phyloP scores from a whole-genome alignment of 2,888 invertebrate genomes.

The Eristalis pertinax region DNA sequence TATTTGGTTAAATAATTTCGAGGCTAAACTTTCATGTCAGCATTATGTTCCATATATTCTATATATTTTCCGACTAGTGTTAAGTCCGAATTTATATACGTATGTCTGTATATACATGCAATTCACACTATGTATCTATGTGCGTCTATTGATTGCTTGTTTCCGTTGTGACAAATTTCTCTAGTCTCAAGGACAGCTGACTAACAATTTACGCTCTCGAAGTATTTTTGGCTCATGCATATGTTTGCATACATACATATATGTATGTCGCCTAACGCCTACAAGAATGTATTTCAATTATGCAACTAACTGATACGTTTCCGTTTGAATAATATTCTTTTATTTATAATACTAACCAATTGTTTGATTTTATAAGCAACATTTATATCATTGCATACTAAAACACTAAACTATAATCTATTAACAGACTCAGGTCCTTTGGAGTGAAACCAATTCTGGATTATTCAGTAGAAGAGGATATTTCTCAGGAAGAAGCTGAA shows the following conservation, averaged over 20 bases:
- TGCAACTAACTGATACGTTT: not conserved
- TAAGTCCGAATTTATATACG: not conserved
- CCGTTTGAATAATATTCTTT: not conserved
- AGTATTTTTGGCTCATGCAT: not conserved
- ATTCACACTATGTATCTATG: too few species aligned
- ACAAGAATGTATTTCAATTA: not conserved
- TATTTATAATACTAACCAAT: not conserved
- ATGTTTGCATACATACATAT: not conserved
- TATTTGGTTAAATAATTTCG: not conserved
- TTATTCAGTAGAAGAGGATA: conserved; percentile 98
- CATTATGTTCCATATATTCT: not conserved
- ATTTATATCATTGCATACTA: not conserved
- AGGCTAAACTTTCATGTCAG: not conserved
- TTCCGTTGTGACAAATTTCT: not conserved
- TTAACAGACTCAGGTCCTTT: conserved; percentile 89
- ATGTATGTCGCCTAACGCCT: not conserved
- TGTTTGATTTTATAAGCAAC: not conserved
- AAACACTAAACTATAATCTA: conserved; percentile 13
- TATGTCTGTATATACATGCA: not conserved
- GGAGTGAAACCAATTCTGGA: conserved; percentile 99
- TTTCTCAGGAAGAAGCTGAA: conserved; percentile 95
- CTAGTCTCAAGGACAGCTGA: not conserved
- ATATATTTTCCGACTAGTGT: not conserved
- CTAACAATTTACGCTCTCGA: not conserved
- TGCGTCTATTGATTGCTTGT: not conserved